Conservation (phyloP, 2,888 invertebrate species). For the Agriopis leucophaearia region DNA sequence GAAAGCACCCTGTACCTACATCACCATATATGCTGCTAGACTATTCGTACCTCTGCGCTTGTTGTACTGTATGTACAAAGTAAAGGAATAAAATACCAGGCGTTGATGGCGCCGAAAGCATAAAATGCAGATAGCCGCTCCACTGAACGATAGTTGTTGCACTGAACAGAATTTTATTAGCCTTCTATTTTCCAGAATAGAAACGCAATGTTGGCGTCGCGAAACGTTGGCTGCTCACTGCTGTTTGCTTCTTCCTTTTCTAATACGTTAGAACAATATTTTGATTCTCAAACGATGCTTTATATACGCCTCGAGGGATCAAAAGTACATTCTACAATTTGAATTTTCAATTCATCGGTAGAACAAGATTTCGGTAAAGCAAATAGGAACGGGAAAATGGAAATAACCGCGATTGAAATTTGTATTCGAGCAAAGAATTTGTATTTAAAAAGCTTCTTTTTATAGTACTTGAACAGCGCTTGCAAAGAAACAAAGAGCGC, state of each 20-base stretch:
- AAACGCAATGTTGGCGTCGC: constrained; percentile 35
- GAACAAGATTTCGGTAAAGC: constrained; percentile 49
- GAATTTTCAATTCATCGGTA: constrained; percentile 43
- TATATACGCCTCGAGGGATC: constrained; percentile 29
- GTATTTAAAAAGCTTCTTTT: constrained; percentile 56
- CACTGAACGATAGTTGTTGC: constrained; percentile 72
- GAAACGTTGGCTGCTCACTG: constrained; percentile 33
- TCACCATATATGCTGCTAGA: constrained; percentile 41
- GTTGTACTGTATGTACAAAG: constrained; percentile 59
- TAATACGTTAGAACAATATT: constrained; percentile 41
- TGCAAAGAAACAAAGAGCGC: constrained; percentile 71
- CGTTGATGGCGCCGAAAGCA: constrained; percentile 69
- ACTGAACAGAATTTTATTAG: constrained; percentile 73
- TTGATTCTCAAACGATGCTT: constrained; percentile 37
- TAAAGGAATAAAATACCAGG: constrained; percentile 68
- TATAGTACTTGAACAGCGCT: constrained; percentile 61
- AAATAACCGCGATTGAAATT: constrained; percentile 33
- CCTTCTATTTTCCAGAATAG: constrained; percentile 51
- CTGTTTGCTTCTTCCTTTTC: constrained; percentile 48
- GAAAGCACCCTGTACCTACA: constrained; percentile 56
- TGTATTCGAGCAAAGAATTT: constrained; percentile 33
- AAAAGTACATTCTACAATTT: constrained; percentile 32
- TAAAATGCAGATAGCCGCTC: constrained; percentile 78
- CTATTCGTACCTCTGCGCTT: constrained; percentile 28
- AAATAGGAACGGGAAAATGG: constrained; percentile 24